Evolutionary conservation across 2,113 vertebrate species (phyloP).

Genomic region (Cervus canadensis): DNA sequence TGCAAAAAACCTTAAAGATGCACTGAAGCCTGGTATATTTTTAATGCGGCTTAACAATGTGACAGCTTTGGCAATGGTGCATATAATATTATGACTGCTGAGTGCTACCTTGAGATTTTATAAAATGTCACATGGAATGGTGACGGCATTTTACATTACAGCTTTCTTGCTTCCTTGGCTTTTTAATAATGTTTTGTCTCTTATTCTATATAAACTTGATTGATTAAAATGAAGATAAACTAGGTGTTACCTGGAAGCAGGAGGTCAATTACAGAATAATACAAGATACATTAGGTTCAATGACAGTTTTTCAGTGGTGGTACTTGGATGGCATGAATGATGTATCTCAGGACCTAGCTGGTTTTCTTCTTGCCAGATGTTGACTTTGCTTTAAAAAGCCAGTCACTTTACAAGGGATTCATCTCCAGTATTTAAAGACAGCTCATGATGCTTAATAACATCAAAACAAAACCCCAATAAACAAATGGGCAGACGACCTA

Average conservation of each 20-base stretch:
- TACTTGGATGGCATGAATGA: neutral
- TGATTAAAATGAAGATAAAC: slow-evolving; percentile 30
- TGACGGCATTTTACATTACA: slow-evolving; percentile 15
- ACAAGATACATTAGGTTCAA: neutral
- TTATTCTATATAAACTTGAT: slow-evolving; percentile 29
- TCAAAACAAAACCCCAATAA: neutral
- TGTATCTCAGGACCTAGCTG: neutral
- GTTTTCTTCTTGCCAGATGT: neutral
- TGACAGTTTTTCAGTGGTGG: neutral
- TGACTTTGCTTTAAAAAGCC: neutral
- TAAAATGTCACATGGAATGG: neutral
- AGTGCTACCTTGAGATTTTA: slow-evolving; percentile 38
- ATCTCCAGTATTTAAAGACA: neutral
- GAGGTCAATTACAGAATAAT: neutral
- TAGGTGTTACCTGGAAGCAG: slow-evolving; percentile 4
- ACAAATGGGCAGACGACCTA: neutral
- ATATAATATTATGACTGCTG: neutral
- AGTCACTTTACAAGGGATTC: neutral
- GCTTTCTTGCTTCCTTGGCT: neutral
- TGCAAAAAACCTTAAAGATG: neutral
- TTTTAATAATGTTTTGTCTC: slow-evolving; percentile 47
- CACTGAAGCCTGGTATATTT: neutral
- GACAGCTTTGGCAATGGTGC: slow-evolving; percentile 14
- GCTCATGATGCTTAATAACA: neutral
- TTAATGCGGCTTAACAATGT: slow-evolving; percentile 27